Evolutionary conservation across 2,888 invertebrate species (phyloP), one percentile per base, ranked within the genome.

Genomic region (Xestia c-nigrum): DNA sequence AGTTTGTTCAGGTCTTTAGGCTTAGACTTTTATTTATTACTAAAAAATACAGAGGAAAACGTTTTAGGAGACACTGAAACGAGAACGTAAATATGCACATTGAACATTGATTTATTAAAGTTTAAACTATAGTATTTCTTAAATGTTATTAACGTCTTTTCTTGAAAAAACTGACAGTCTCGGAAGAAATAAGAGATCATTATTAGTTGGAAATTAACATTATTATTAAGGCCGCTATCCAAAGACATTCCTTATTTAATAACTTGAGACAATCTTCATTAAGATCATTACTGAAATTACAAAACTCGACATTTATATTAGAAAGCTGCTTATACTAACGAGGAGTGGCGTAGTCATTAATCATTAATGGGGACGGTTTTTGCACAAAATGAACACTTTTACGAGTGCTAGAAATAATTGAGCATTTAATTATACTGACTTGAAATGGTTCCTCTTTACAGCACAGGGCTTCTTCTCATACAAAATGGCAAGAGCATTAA

Each of bases 261-360:
- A 67, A 63, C 76, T 75, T 63, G n/a, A 82, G 47, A 76, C 78
- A 63, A 57, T 76, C 31, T 83, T 69, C 64, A 52, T 64, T 67
- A 57, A 57, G 63, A 50, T 57, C 16, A 63, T 80, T 77, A 52
- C 24, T 47, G 68, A 59, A 83, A 83, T 69, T 77, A 55, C n/a
- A 78, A 14, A 65, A 83, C n/a, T 55, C 46, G 57, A 52, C 57
- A 16, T 46, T 83, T 68, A 46, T 52, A 9, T 46, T 19, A 43
- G 52, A 74, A 68, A 50, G 64, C n/a, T 40, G 50, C 68, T 77
- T 46, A n/a, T 2, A 64, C 16, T 59, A 77, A 77, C 52, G 57
- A 69, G 46, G 59, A 69, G 78, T 59, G 64, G 52, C 12, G 5
- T 6, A 46, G 24, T 24, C 57, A 46, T 80, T 77, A 77, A 68